Evolutionary conservation across 1,140 invertebrate genomes (phyloP), one percentile per base, ranked within the genome.

Genomic region (Caerostris darwini): DNA sequence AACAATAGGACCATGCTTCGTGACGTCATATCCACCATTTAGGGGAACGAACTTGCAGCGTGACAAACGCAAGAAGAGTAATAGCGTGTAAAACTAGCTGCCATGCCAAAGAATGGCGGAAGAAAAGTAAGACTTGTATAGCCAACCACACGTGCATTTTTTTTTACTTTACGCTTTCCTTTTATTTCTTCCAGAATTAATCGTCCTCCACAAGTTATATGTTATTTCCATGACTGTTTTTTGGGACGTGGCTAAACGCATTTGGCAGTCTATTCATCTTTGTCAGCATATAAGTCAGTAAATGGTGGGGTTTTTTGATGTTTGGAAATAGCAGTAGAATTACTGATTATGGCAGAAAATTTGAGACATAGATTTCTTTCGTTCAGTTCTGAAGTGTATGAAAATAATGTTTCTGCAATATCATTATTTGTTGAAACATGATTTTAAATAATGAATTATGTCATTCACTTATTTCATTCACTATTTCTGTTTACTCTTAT

Each of bases 81-180:
- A 92, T 92, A 92, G 90, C 57, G 90, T 92, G 90, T 85, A 92
- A 92, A 85, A 92, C 81, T 92, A 83, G 77, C 58, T 85, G 90
- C 56, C 81, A 53, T 3, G 57, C 34, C 7, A 57, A 92, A 85
- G 90, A 92, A 83, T 83, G 34, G 50, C 8, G 53, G 50, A 34
- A 67, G 77, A 90, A 57, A 67, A 85, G 77, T 64, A 57, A 50
- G 8, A 54, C 90, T 67, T 85, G 58, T 92, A 81, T 89, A 71
- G 56, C 90, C 77, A 92, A 92, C 77, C 77, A 92, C 81, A 56
- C 90, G 54, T 50, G 34, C 57, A 56, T 8, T 7, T 61, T 8
- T 67, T 92, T 56, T 85, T 69, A 8, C 19, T 8, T 59, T 59
- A 3, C 14, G 3, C 19, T n/a, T 64, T 83, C 19, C 10, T 8